phyloP scores from a whole-genome alignment of 2,113 vertebrate genomes.

The Gymnorhina tibicen region DNA sequence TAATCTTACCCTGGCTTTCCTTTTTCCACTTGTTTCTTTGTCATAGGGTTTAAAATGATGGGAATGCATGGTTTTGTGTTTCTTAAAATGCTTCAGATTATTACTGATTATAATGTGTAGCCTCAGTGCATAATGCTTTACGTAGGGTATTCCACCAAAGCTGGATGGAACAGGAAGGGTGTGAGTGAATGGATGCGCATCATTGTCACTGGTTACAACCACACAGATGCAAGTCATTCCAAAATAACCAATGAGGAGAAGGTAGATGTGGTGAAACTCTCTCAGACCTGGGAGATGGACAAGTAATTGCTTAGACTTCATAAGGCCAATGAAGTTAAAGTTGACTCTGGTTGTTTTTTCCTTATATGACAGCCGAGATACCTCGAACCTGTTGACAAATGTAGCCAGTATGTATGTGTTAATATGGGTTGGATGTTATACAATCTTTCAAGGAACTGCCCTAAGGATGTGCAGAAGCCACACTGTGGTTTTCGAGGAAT shows the following conservation, averaged over 20 bases:
- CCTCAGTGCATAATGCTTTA: background rate
- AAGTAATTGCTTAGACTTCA: accelerated
- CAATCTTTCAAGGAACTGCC: slow-evolving; percentile 90
- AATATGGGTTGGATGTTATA: slow-evolving; percentile 87
- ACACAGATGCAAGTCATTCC: background rate
- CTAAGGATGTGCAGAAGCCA: slow-evolving; percentile 82
- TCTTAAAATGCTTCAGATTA: background rate
- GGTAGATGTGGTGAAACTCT: background rate
- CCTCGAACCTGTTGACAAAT: slow-evolving; percentile 88
- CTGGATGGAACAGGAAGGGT: background rate
- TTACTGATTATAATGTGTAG: background rate
- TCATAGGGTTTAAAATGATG: background rate
- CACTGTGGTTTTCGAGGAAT: slow-evolving; percentile 91
- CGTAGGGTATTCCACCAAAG: background rate
- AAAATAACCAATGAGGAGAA: background rate
- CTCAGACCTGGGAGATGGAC: background rate
- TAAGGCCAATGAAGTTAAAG: background rate
- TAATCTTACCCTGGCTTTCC: background rate
- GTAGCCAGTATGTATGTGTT: slow-evolving; percentile 92
- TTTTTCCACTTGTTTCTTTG: background rate
- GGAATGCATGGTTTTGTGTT: background rate
- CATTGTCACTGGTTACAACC: background rate
- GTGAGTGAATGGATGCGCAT: background rate
- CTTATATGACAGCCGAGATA: slow-evolving; percentile 73
- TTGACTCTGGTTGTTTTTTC: background rate